Conservation (phyloP, 2,113 vertebrate species). For the Leiothrix lutea region DNA sequence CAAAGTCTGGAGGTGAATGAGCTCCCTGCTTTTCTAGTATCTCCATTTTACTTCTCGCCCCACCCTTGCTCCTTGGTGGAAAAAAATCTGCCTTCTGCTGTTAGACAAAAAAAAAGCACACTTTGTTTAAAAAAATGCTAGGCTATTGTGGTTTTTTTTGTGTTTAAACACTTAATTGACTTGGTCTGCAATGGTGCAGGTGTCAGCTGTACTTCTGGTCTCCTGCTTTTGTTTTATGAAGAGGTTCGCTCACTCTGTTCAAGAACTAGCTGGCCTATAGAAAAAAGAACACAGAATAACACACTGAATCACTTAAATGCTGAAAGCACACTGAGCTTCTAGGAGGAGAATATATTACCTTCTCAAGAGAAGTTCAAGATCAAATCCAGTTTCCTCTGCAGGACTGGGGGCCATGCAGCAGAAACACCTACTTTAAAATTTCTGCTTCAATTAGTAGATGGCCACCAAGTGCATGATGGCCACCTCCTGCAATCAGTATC, state of each 20-base stretch:
- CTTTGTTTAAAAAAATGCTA: not conserved
- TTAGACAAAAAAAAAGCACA: not conserved
- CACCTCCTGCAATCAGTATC: not conserved
- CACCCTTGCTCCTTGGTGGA: not conserved
- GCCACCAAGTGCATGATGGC: not conserved
- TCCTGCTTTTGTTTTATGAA: not conserved
- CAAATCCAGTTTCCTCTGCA: not conserved
- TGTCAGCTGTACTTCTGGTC: not conserved
- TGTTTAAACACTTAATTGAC: not conserved
- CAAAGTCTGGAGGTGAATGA: not conserved
- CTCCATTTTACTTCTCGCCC: not conserved
- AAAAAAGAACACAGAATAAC: not conserved
- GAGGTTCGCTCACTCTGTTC: not conserved
- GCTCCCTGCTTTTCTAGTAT: not conserved
- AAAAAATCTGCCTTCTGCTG: not conserved
- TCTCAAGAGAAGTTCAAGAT: not conserved
- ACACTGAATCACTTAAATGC: not conserved
- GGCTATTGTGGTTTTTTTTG: fast-evolving
- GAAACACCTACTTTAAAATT: not conserved
- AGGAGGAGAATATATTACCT: not conserved
- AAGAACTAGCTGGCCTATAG: not conserved
- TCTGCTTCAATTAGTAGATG: not conserved
- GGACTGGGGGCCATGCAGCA: not conserved
- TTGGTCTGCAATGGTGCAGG: not conserved
- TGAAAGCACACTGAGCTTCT: not conserved